Evolutionary conservation across 1,140 invertebrate species (phyloP), one percentile per base, ranked within the genome.

Genomic region (Melanaphis sacchari): DNA sequence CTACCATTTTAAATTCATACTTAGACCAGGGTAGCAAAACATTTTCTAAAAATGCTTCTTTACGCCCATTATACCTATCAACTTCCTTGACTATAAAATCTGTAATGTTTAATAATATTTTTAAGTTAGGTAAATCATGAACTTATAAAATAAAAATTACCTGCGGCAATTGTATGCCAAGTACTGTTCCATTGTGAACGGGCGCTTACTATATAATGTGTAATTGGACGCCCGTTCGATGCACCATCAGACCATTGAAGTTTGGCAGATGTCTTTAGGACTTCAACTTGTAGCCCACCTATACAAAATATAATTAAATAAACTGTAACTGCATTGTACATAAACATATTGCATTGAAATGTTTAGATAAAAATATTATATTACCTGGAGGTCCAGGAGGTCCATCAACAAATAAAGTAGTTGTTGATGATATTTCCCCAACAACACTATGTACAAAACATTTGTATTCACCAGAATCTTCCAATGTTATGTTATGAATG

Each of bases 201-300:
- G 5, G 97, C 98, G 94, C 97, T 96, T 52, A 99, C 96, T 1
- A 96, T 96, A 94, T 99, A 99, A 93, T 96, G 96, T 2, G 95
- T 95, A 93, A 99, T 98, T 1, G 96, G 96, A 93, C 96, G 96
- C 1, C 98, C 98, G 95, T 99, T 98, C 26, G 96, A 96, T 41
- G 98, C 97, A 41, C 98, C 98, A 95, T 99, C 98, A 0, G 98
- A 98, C 98, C 98, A 99, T 94, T 97, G 96, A 66, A 99, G 95
- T 2, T 96, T 97, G 0, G 97, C 97, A 15, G 97, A 97, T 41
- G 96, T 97, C 94, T 97, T 97, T 40, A 96, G 96, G 41, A 98
- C 96, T 94, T 97, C 97, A 8, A 98, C 97, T 95, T 97, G 97
- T 21, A 98, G 95, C 66, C 97, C 97, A 94, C 97, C 97, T 95